These are phyloP conservation scores for Zygogramma bicolorata DNA, from an alignment of 2,888 invertebrate species.

Conservation along the genomic window DNA sequence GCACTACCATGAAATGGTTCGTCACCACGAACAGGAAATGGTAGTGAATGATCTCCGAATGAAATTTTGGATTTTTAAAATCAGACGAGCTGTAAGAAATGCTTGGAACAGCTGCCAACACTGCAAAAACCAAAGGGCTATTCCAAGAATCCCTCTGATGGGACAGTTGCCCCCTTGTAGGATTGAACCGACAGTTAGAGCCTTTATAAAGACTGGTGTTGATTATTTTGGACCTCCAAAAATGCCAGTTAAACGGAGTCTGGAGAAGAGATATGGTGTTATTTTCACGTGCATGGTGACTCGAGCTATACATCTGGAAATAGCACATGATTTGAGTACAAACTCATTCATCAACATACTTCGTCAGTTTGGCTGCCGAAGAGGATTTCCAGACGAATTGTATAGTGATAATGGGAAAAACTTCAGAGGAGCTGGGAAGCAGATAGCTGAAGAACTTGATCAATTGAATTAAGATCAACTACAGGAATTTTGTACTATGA, in stretches of 20 bases:
- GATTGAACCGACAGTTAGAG: too few species aligned
- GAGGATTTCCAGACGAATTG: too few species aligned
- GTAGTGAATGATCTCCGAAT: neutral
- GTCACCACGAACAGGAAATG: neutral
- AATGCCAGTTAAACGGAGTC: neutral
- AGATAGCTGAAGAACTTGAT: neutral
- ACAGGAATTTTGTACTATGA: neutral
- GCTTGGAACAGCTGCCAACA: constrained; percentile 6
- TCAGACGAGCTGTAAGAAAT: neutral
- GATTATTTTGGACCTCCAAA: neutral
- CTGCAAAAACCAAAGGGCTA: neutral
- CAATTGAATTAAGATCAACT: neutral
- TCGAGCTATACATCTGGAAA: too few species aligned
- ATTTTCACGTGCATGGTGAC: constrained; percentile 1
- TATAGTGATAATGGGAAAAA: neutral
- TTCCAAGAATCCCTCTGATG: neutral
- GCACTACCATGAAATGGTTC: neutral
- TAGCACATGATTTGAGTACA: neutral
- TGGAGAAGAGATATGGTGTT: neutral
- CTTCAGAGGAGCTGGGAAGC: neutral
- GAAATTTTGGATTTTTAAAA: neutral
- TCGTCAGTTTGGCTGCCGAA: too few species aligned
- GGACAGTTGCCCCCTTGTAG: neutral
- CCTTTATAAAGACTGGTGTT: too few species aligned
- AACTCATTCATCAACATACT: too few species aligned